A percentile compares a stretch with the other conserved stretches of the same genome.
Evolutionary conservation across 30 jellyfish, hydroid and myxozoan species (phyloP).

Genomic region (Phacellophora camtschatica): DNA sequence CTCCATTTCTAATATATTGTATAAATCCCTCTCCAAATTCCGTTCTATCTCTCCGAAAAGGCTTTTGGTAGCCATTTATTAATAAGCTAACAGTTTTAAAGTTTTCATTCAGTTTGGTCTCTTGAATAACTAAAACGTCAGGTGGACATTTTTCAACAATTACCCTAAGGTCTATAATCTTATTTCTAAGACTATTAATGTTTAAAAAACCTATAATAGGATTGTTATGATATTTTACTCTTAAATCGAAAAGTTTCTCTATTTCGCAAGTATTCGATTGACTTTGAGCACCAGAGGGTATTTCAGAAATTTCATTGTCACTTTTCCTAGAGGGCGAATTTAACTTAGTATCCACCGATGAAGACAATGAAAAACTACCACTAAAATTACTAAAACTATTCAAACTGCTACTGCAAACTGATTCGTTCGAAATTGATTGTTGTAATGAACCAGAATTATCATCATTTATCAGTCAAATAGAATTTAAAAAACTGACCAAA

Average conservation of each 20-base stretch:
- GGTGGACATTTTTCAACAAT: slow-evolving; percentile 11
- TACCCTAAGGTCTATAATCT: slow-evolving; percentile 8
- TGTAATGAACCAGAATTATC: too few species aligned
- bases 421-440: too few species aligned
- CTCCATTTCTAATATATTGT: slow-evolving; percentile 17
- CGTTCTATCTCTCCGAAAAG: slow-evolving; percentile 8
- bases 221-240: not conserved
- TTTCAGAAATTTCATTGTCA: too few species aligned
- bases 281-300: too few species aligned
- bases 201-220: slow-evolving; percentile 1
- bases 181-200: slow-evolving; percentile 6
- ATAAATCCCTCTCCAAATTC: slow-evolving; percentile 29
- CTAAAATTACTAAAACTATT: too few species aligned
- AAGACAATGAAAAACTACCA: too few species aligned
- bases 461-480: too few species aligned
- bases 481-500: too few species aligned
- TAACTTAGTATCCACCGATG: too few species aligned
- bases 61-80: not conserved
- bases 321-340: too few species aligned
- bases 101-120: slow-evolving; percentile 2
- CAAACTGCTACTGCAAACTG: too few species aligned
- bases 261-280: slow-evolving; percentile 15
- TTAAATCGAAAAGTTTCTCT: not conserved
- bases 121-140: not conserved
- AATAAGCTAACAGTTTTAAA: not conserved